Evolutionary conservation across 2,888 invertebrate genomes (phyloP), one percentile per base, ranked within the genome.

Genomic region (Eurois occulta): DNA sequence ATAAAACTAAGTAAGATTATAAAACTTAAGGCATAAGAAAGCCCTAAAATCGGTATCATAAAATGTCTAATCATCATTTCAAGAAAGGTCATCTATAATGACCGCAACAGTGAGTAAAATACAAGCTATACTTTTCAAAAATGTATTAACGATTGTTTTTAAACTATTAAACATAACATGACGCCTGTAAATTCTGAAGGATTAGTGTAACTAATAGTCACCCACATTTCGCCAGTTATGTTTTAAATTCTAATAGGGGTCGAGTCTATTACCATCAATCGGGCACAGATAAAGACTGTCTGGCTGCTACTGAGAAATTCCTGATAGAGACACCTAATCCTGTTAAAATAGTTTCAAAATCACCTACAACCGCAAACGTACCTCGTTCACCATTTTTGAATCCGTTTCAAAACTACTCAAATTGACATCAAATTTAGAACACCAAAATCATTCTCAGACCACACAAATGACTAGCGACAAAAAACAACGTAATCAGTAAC

Each of bases 381-480:
- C 55, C n/a, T 13, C 28, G 2, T 28, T 32, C 16, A 58, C 28
- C 2, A 18, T 18, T 60, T 18, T 60, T 13, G 0, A 10, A 60
- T 32, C 18, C 28, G 8, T 60, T 32, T 32, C 18, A 60, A 32
- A 28, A 10, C 1, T 32, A 0, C 18, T 32, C 7, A 58, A 58
- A 28, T 18, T 4, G 1, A 64, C 16, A 16, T 41, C 5, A 16
- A 16, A n/a, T n/a, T 41, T 8, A 38, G 16, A 38, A 28, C 16
- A 21, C 10, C 4, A 1, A 32, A 60, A 32, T 60, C 21, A 21
- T 32, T 60, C 10, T 60, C 32, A 21, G 18, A 55, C 21, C 10
- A 24, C 21, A 64, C 52, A 52, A 81, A 83, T 64, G 3, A 60
- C 35, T 62, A 32, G 1, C 5, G 7, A 55, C 66, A 85, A 69